Evolutionary conservation across 1,140 invertebrate species (phyloP), one percentile per base, ranked within the genome.

Genomic region (Cotesia glomerata): DNA sequence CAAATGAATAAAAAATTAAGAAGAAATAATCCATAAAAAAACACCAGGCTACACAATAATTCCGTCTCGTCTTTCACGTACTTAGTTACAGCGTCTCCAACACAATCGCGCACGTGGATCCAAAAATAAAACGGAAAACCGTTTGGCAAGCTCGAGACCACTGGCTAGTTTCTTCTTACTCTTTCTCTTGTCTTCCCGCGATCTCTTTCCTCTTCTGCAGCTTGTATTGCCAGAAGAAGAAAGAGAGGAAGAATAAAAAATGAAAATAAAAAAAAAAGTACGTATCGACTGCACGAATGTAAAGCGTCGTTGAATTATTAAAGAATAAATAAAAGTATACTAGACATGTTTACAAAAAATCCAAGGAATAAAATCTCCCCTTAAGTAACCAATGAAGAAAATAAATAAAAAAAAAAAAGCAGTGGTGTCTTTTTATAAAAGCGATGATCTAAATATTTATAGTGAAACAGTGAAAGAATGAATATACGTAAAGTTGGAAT

Each of bases 51-150:
- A 34, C n/a, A 67, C 45, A 52, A 67, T 18, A 13, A 26, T 54
- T 49, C 32, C 18, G 3, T 58, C 32, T 49, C 32, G 36, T 36
- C 66, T 56, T 63, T 69, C 49, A 66, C 58, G 35, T 59, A 70
- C 39, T 70, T 54, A 45, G 70, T 72, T 72, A 72, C 61, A 68
- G 49, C 64, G 73, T 77, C 66, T 77, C 78, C 70, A 82, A 81
- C 76, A 79, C 79, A 76, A 72, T 79, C 78, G 76, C 77, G 79
- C 82, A 84, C 84, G 83, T 84, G 84, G 79, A 69, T 81, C 84
- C 77, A 66, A 77, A 86, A 86, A 86, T 86, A 86, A 86, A 84
- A 80, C 78, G 74, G 77, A 77, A 80, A 79, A 71, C 65, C 68
- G 75, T 82, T 84, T 84, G 79, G 83, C 82, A 85, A 82, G 75